Conservation (phyloP, 2,113 vertebrate species). For the Panthera tigris region DNA sequence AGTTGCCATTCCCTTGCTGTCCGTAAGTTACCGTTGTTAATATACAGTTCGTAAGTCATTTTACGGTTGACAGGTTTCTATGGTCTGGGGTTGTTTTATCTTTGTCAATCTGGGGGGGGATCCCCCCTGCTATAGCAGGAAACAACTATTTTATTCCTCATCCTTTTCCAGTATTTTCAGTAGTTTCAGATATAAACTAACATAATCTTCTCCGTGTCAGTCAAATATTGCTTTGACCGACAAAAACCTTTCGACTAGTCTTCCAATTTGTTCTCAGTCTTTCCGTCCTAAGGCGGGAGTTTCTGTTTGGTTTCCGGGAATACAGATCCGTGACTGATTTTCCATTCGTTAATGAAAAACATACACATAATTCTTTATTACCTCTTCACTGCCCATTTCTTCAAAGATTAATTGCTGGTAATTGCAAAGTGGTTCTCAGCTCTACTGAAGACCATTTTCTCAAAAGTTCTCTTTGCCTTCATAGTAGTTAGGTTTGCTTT, state of each 20-base stretch:
- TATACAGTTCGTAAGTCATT: background rate
- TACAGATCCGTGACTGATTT: background rate
- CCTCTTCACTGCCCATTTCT: background rate
- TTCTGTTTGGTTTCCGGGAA: background rate
- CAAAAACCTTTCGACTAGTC: background rate
- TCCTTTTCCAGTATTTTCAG: background rate
- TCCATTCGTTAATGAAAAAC: background rate
- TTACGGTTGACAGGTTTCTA: background rate
- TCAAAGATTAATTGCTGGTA: background rate
- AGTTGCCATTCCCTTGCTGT: constrained; percentile 94
- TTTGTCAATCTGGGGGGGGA: background rate
- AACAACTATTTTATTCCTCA: background rate
- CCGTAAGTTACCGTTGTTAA: constrained; percentile 87
- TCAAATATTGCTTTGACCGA: background rate
- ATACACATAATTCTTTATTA: background rate
- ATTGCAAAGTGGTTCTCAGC: background rate
- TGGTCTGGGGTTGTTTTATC: background rate
- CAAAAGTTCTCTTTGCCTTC: background rate
- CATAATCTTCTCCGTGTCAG: background rate
- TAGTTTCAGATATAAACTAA: background rate
- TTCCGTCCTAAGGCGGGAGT: background rate
- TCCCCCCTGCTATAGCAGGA: background rate
- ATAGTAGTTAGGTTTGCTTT: background rate
- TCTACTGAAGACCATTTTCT: background rate
- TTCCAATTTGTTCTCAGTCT: background rate